Conservation (phyloP, 2,113 vertebrate species). For the Parotia lawesii region DNA sequence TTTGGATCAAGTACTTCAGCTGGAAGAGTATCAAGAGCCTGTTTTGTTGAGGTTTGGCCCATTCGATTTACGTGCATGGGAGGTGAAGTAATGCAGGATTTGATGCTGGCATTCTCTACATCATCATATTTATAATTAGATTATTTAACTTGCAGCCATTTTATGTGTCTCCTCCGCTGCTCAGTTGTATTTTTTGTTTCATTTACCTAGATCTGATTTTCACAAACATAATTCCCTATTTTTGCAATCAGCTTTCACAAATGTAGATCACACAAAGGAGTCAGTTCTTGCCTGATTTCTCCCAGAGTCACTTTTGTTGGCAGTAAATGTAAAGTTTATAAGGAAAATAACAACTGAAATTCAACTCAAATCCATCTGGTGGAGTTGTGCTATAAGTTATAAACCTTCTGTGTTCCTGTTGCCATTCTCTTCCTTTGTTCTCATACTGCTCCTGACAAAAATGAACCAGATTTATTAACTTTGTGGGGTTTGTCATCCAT, state of each 20-base stretch:
- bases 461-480: not conserved
- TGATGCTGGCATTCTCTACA: not conserved
- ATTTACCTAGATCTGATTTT: not conserved
- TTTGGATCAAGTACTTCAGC: not conserved
- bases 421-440: not conserved
- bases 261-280: not conserved
- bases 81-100: not conserved
- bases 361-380: conserved; percentile 75
- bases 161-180: not conserved
- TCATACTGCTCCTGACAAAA: not conserved
- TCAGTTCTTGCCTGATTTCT: not conserved
- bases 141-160: not conserved
- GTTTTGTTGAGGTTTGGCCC: not conserved
- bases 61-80: not conserved
- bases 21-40: not conserved
- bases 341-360: conserved; percentile 63
- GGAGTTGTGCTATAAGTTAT: conserved; percentile 74
- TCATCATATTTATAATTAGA: not conserved
- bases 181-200: conserved; percentile 14
- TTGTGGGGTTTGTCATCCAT: not conserved
- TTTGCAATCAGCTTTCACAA: not conserved
- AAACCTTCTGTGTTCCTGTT: conserved; percentile 18
- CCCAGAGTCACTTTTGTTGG: not conserved
- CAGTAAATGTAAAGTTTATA: not conserved
- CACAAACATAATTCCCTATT: not conserved